Conservation (phyloP, 2,797 vertebrate genomes). For the Hypotaenidia okinawae region DNA sequence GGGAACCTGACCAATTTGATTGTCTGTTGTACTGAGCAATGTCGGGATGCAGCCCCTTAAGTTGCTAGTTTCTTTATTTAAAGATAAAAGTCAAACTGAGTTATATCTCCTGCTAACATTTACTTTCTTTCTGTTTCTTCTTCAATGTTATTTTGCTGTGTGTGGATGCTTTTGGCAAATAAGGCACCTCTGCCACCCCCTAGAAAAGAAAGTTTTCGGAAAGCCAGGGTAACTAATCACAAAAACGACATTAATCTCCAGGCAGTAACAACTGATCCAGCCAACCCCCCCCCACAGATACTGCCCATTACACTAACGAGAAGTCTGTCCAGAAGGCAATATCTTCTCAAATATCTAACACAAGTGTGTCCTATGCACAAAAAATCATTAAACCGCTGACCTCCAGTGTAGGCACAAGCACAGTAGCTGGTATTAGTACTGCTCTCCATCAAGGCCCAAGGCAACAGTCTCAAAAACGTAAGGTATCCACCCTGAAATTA, state of each 20-base stretch:
- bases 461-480: constrained; percentile 82
- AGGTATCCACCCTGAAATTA: constrained; percentile 88
- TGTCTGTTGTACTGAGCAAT: not conserved
- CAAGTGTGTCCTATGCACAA: constrained; percentile 82
- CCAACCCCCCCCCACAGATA: constrained; percentile 21
- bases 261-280: constrained; percentile 63
- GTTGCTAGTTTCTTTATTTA: constrained; percentile 15
- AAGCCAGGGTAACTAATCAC: constrained; percentile 72
- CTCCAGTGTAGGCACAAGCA: constrained; percentile 42
- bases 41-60: constrained; percentile 24
- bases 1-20: not conserved
- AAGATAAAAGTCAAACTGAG: constrained; percentile 16
- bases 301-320: constrained; percentile 66
- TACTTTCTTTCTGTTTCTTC: constrained; percentile 80
- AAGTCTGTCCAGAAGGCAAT: constrained; percentile 62
- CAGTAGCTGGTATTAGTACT: constrained; percentile 55
- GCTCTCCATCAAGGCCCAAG: constrained; percentile 75
- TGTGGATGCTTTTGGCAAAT: constrained; percentile 81
- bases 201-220: constrained; percentile 87
- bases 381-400: constrained; percentile 75
- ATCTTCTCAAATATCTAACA: constrained; percentile 82
- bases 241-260: constrained; percentile 71
- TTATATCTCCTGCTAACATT: constrained; percentile 73
- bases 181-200: constrained; percentile 85
- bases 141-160: constrained; percentile 77